Base-by-base conservation (phyloP, 2,888 invertebrate genomes). In the Epinotia brunnichana region DNA sequence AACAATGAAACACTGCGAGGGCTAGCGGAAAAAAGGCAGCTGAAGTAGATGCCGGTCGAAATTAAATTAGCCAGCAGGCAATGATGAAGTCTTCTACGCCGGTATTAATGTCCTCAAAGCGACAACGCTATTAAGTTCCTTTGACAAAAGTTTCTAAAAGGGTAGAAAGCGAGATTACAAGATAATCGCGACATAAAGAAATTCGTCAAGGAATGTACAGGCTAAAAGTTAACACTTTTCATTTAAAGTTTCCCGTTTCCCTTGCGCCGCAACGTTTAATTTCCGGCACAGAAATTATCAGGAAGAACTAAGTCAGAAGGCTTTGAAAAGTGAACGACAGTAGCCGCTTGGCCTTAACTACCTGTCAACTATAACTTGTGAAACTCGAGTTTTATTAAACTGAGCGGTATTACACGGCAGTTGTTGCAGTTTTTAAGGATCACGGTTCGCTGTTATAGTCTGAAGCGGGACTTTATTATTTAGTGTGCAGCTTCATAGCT, bases 201-300 rank as follows among this genome's bases (percentile, higher is more conserved):
- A 87, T 87, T 83, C 87, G 81, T 88, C 85, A 84, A 85, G 84
- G 80, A 85, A 84, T 79, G 76, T 77, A 78, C 81, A 82, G 79
- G 82, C 82, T 74, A 81, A 78, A 84, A 85, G 85, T 86, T 82
- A 84, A 86, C 86, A 87, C 85, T 90, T 90, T 88, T 86, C 88
- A 89, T 90, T 90, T 85, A 88, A 89, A 89, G 84, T 88, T 90
- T 87, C 80, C 85, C 85, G 85, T 83, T 87, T 84, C 81, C 77
- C 83, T 78, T 81, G 78, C 80, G 86, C 82, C 83, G 86, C 87
- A 87, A 84, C 86, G 89, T 90, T 90, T 90, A 91, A 91, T 90
- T 90, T 91, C 90, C 90, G 90, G 82, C 75, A 77, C 79, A 82
- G 85, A 85, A 88, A 89, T 89, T 87, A 90, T 89, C 86, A 86